Conservation (phyloP, 2,113 vertebrate species). For the Megalops atlanticus region DNA sequence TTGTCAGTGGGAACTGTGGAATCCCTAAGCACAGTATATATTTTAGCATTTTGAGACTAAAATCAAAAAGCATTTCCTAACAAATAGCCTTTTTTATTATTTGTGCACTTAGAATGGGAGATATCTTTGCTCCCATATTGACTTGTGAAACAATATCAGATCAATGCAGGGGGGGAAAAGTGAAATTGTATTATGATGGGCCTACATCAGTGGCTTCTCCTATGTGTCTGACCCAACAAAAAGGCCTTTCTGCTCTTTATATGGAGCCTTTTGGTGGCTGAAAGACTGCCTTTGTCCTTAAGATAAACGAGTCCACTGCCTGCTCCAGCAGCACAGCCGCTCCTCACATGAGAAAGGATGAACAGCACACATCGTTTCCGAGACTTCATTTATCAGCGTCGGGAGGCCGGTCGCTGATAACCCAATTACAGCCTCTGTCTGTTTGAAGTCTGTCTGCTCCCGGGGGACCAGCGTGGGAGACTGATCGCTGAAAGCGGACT, state of each 20-base stretch:
- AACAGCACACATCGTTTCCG: neutral
- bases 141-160: neutral
- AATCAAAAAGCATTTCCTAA: neutral
- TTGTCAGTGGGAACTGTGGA: neutral
- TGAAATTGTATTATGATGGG: neutral
- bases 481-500: neutral
- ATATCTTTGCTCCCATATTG: neutral
- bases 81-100: neutral
- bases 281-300: conserved; percentile 4
- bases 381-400: conserved; percentile 30
- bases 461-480: neutral
- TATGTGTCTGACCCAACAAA: conserved; percentile 12
- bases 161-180: neutral
- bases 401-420: conserved; percentile 19
- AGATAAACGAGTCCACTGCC: neutral
- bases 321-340: neutral
- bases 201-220: neutral
- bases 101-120: neutral
- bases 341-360: neutral
- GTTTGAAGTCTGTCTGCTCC: neutral
- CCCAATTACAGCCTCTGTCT: conserved; percentile 19
- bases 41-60: too few species aligned
- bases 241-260: conserved; percentile 23
- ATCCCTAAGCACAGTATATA: neutral
- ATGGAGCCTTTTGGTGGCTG: neutral